phyloP scores from a whole-genome alignment of 2,113 vertebrate genomes.

The Cnemophilus loriae region DNA sequence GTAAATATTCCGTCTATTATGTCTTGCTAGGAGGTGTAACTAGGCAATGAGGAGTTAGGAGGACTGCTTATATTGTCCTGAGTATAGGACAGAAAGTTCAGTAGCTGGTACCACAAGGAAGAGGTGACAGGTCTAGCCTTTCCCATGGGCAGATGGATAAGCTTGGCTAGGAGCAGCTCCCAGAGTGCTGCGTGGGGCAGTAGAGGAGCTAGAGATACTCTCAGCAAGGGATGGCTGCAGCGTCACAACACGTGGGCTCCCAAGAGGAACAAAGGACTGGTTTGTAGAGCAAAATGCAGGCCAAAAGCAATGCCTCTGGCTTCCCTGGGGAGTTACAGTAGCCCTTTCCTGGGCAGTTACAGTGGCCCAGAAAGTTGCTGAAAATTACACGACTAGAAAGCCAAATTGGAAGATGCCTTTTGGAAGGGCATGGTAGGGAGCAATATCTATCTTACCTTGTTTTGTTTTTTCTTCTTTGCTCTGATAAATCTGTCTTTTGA shows the following conservation, averaged over 20 bases:
- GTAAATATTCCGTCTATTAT: neutral
- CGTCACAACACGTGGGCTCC: rapidly evolving
- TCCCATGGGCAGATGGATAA: neutral
- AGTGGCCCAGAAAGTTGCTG: neutral
- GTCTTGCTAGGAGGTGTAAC: neutral
- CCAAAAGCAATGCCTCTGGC: neutral
- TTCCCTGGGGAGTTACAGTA: neutral
- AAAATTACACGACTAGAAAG: neutral
- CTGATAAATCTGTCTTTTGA: neutral
- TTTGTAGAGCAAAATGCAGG: neutral
- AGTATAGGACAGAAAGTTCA: neutral
- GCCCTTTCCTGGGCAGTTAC: neutral
- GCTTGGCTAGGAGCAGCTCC: neutral
- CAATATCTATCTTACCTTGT: neutral
- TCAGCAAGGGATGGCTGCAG: neutral
- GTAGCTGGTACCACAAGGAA: neutral
- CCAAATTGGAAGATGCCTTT: neutral
- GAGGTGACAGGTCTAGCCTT: neutral
- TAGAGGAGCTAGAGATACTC: neutral
- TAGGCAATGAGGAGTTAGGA: neutral
- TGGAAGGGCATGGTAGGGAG: neutral
- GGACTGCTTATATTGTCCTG: neutral
- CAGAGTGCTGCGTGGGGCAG: rapidly evolving
- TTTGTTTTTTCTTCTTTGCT: rapidly evolving
- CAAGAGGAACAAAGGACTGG: neutral